phyloP scores from a whole-genome alignment of 2,797 vertebrate genomes.

The Sebastes iracundus region DNA sequence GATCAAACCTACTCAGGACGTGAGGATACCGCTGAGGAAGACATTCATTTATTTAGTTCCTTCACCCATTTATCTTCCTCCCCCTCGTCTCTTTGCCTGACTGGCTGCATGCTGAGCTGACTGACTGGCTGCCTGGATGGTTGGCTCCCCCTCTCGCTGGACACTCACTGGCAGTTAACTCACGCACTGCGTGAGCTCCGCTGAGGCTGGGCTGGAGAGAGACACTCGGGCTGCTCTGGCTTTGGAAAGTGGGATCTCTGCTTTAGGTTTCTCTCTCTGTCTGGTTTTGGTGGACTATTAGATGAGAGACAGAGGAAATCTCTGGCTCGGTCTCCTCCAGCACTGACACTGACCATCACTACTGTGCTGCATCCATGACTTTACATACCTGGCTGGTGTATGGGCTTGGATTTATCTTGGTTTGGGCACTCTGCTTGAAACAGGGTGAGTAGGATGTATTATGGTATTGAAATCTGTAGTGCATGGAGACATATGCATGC shows the following conservation, averaged over 20 bases:
- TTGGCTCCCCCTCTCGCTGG: conserved; percentile 68
- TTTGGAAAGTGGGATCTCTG: conserved; percentile 62
- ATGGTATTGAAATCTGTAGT: neutral
- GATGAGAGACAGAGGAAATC: conserved; percentile 62
- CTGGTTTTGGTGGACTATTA: conserved; percentile 57
- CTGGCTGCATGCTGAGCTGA: conserved; percentile 68
- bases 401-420: conserved; percentile 79
- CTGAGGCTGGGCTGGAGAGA: conserved; percentile 50
- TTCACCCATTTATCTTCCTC: conserved; percentile 66
- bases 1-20: conserved; percentile 27
- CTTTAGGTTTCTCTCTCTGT: conserved; percentile 46
- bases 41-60: conserved; percentile 63
- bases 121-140: conserved; percentile 63
- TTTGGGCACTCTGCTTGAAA: conserved; percentile 72
- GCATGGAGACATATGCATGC: neutral
- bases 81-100: conserved; percentile 64
- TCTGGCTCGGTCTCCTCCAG: conserved; percentile 46
- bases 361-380: conserved; percentile 85
- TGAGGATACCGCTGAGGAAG: conserved; percentile 55
- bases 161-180: conserved; percentile 59
- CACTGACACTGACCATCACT: conserved; percentile 59
- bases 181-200: conserved; percentile 52
- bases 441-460: conserved; percentile 73
- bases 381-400: conserved; percentile 78
- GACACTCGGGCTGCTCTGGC: conserved; percentile 42